These are phyloP conservation scores for Polypedilum pembai DNA, from an alignment of 1,140 invertebrate species.

Conservation along the genomic window DNA sequence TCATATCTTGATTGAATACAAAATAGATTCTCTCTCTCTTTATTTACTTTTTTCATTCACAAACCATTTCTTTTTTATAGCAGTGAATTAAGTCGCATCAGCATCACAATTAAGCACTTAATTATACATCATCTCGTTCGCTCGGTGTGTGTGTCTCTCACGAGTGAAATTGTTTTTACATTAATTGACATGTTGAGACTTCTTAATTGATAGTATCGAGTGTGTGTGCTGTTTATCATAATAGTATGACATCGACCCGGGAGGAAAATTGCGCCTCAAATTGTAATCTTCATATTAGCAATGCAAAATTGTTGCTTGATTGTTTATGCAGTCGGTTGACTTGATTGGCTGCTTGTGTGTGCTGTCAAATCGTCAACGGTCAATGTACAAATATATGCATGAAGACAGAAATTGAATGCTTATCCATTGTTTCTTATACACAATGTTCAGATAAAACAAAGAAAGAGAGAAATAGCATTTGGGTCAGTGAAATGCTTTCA, in stretches of 20 bases:
- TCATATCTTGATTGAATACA: slow-evolving; percentile 19
- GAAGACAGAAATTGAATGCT: not conserved
- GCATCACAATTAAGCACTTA: slow-evolving; percentile 25
- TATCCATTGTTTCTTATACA: not conserved
- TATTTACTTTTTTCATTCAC: not conserved
- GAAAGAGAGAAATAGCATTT: not conserved
- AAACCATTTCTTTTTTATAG: not conserved
- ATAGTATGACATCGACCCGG: not conserved
- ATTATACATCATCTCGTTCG: slow-evolving; percentile 17
- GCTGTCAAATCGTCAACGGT: not conserved
- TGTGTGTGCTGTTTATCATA: slow-evolving; percentile 8
- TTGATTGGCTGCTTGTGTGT: not conserved
- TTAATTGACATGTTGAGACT: slow-evolving; percentile 12
- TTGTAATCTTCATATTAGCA: not conserved
- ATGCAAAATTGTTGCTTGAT: not conserved
- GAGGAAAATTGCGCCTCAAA: not conserved
- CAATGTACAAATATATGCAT: not conserved
- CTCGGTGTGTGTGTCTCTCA: not conserved
- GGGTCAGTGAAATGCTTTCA: not conserved
- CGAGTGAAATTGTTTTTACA: not conserved
- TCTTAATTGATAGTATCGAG: not conserved
- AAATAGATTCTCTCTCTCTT: not conserved
- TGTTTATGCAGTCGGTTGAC: not conserved
- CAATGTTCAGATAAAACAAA: not conserved
- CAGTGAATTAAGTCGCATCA: slow-evolving; percentile 23